phyloP scores from a whole-genome alignment of 2,113 vertebrate genomes.

The Cinclus mexicanus region DNA sequence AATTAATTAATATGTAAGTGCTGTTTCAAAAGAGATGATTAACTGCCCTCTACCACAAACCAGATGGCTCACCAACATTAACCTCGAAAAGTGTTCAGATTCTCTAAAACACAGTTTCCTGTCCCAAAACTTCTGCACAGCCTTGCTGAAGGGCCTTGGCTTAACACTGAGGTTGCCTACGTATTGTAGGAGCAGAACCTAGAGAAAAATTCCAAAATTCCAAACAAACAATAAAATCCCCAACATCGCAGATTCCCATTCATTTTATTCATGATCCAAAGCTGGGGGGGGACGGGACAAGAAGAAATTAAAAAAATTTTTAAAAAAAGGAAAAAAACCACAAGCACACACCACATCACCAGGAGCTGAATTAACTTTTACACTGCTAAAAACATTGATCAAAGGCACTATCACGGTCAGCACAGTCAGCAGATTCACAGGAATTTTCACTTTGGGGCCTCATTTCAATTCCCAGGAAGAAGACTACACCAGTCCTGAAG shows the following conservation, averaged over 20 bases:
- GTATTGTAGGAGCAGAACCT: background rate
- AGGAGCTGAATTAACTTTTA: background rate
- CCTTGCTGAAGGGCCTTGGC: background rate
- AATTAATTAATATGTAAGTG: background rate
- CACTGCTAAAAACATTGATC: background rate
- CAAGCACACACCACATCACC: background rate
- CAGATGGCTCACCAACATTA: background rate
- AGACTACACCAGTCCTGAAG: background rate
- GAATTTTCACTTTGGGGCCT: background rate
- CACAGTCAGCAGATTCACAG: background rate
- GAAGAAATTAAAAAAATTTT: too few species aligned
- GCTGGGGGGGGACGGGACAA: rapidly evolving
- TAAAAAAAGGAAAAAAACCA: background rate
- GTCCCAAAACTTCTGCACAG: background rate
- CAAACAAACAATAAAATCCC: background rate
- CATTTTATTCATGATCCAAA: background rate
- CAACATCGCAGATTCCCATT: background rate
- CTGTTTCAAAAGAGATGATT: background rate
- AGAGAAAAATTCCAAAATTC: background rate
- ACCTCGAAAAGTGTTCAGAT: background rate
- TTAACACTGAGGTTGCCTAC: background rate
- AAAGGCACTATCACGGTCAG: background rate
- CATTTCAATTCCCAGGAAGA: background rate
- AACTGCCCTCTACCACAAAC: background rate
- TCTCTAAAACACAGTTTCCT: background rate